Base-by-base conservation (phyloP, 92 coral and sea anemone genomes). In the Paramuricea clavata region DNA sequence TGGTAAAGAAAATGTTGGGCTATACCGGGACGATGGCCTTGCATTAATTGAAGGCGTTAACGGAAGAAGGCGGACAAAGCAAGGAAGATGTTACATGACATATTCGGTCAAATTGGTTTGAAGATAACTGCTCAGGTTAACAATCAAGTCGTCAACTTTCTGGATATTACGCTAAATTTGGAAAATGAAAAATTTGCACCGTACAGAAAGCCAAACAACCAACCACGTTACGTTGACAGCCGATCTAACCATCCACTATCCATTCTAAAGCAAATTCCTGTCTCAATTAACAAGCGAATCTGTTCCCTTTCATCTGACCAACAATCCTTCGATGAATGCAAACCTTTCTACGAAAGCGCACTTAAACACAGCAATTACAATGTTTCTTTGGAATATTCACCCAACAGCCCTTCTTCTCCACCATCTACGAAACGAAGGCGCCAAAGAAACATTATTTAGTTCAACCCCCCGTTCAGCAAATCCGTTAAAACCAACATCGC, bases 11-110 rank as follows among this genome's bases (percentile, higher is more conserved):
- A 6, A 17, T 31, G 76, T 81, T 35, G 76, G 77, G 21, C 33
- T 81, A 67, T 81, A 81, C 25, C 76, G 76, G 11, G 86, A 81
- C 33, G 86, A 81, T 32, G 76, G 86, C 11, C 50, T 81, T 4
- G 80, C 69, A 11, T 3, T 57, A 34, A 26, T 83, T 54, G 36
- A 70, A 49, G 16, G 62, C 16, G 69, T 17, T 25, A 41, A 39
- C 75, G 81, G 87, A 41, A n/a, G 73, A 27, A 30, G n/a, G 75
- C 22, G 0, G 61, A 81, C 76, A 81, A 35, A 21, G 28, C 54
- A 21, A 81, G 85, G 35, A 62, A 81, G 22, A 27, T 5, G 11
- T 41, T 81, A 22, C 43, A 69, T 1, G 56, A 0, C 52, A 39
- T 41, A 4, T 81, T 81, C 32, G 52, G 28, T 6, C 47, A 81